Conservation (phyloP, 2,113 vertebrate genomes). For the Chloropsis cyanopogon region DNA sequence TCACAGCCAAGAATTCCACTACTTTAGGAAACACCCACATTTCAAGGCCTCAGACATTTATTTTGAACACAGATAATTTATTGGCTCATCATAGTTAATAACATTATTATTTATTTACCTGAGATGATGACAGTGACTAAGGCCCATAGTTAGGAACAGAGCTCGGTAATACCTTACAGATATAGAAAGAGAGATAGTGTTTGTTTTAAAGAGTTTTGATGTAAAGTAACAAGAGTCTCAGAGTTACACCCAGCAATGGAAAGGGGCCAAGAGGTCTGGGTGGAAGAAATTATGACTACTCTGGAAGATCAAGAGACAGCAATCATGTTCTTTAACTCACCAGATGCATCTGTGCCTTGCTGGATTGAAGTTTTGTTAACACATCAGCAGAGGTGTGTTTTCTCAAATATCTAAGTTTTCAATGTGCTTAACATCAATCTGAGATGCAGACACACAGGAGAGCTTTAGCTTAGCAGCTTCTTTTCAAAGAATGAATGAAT, state of each 20-base stretch:
- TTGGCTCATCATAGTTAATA: neutral
- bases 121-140: neutral
- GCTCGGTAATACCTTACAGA: neutral
- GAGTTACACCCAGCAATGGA: neutral
- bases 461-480: neutral
- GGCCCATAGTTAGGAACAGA: neutral
- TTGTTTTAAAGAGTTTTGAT: neutral
- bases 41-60: neutral
- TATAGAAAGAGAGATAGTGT: neutral
- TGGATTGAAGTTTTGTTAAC: neutral
- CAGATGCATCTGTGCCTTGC: neutral
- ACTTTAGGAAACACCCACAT: neutral
- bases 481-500: neutral
- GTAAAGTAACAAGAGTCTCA: neutral
- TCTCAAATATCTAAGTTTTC: neutral
- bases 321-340: neutral
- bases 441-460: neutral
- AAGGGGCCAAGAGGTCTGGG: neutral
- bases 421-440: neutral
- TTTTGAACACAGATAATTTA: neutral
- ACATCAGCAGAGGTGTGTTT: neutral
- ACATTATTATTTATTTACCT: constrained; percentile 2
- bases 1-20: neutral
- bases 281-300: neutral
- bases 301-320: neutral